Evolutionary conservation across 2,113 vertebrate genomes (phyloP).

Genomic region (Carlito syrichta): DNA sequence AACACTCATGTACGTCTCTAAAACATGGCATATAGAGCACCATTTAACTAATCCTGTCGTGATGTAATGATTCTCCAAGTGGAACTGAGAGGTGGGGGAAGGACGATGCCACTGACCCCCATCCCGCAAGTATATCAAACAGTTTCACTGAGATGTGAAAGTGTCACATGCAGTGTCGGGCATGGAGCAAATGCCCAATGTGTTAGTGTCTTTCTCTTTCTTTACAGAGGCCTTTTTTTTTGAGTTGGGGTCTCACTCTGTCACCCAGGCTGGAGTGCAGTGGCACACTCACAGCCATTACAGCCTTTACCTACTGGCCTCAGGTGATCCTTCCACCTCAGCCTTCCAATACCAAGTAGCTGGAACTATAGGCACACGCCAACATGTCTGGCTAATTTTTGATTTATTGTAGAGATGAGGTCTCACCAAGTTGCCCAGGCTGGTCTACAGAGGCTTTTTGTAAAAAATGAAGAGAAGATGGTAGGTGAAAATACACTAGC

Average conservation of each 20-base stretch:
- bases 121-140: background rate
- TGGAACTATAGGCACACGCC: too few relatives aligned
- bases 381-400: too few relatives aligned
- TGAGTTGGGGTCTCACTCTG: too few relatives aligned
- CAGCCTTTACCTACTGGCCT: too few relatives aligned
- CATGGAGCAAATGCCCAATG: accelerated
- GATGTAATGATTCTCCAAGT: background rate
- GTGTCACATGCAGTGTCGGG: background rate
- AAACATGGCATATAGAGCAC: background rate
- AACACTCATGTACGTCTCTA: background rate
- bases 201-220: background rate
- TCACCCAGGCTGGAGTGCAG: too few relatives aligned
- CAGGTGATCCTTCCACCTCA: too few relatives aligned
- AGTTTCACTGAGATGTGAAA: background rate
- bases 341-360: too few relatives aligned
- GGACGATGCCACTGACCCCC: accelerated
- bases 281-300: too few relatives aligned
- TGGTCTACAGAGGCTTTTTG: too few relatives aligned
- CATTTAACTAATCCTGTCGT: background rate
- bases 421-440: too few relatives aligned
- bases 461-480: background rate
- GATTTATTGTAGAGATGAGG: too few relatives aligned
- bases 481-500: conserved; percentile 11
- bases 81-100: background rate
- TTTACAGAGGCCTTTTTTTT: accelerated